Percentiles rank a stretch among this genome's conserved stretches.
Evolutionary conservation across 2,888 invertebrate genomes (phyloP).

Genomic region (Corythucha ciliata): DNA sequence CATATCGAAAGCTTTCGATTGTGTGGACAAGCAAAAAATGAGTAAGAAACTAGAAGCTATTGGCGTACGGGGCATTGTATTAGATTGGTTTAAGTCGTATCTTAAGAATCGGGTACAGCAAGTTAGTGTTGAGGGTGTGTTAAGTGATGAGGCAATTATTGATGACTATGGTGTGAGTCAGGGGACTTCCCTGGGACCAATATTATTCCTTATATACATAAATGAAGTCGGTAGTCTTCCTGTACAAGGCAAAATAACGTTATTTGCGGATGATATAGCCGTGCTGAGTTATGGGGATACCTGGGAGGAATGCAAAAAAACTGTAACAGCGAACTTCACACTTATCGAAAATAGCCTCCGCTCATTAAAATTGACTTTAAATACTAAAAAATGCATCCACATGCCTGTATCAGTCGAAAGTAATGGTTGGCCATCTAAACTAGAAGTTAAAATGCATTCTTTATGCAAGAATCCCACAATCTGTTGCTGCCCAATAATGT

Average conservation of each 20-base stretch:
- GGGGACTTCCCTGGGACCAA: not conserved
- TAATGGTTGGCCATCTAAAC: not conserved
- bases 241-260: not conserved
- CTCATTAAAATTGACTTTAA: too few relatives aligned
- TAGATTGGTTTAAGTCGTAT: not conserved
- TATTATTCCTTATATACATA: not conserved
- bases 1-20: constrained; percentile 1
- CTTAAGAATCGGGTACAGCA: not conserved
- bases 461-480: not conserved
- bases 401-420: not conserved
- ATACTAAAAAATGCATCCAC: not conserved
- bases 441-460: not conserved
- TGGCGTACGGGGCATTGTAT: not conserved
- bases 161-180: constrained; percentile 1
- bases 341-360: not conserved
- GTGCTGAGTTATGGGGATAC: constrained; percentile 2
- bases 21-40: not conserved
- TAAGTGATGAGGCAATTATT: not conserved
- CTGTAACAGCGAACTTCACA: too few relatives aligned
- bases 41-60: not conserved
- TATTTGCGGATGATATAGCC: constrained; percentile 2
- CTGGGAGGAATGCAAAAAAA: too few relatives aligned
- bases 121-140: not conserved
- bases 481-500: not conserved
- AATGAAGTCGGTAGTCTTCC: not conserved